Conservation (phyloP, 2,113 vertebrate species). For the Clinocottus analis region DNA sequence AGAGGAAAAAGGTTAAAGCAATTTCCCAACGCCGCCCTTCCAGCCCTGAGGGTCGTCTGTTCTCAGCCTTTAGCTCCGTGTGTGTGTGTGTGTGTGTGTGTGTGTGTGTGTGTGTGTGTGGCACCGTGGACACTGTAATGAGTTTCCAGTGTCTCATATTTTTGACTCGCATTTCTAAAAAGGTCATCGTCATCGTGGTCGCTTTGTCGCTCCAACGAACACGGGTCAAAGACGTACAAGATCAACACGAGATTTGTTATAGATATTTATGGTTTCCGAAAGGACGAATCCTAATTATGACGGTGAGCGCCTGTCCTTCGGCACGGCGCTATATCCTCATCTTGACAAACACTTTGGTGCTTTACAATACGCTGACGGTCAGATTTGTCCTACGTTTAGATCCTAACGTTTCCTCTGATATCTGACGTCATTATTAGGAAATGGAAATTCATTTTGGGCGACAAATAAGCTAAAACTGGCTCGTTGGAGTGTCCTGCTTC, state of each 20-base stretch:
- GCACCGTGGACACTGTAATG: neutral
- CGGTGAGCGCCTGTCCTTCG: neutral
- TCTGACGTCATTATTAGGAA: too few relatives aligned
- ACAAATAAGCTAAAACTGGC: neutral
- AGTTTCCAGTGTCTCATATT: neutral
- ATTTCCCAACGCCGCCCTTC: conserved; percentile 21
- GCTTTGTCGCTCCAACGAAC: too few relatives aligned
- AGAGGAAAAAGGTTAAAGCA: conserved; percentile 32
- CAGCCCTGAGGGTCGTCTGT: conserved; percentile 12
- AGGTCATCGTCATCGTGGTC: neutral
- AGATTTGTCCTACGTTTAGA: neutral
- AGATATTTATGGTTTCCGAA: neutral
- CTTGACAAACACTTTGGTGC: neutral
- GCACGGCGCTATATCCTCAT: neutral
- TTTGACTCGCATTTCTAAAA: neutral
- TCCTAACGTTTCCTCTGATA: neutral
- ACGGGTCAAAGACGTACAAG: neutral
- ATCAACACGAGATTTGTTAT: neutral
- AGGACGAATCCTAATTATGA: neutral
- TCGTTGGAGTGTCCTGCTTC: neutral
- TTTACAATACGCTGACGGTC: neutral
- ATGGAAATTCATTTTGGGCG: too few relatives aligned
- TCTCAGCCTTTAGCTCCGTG: neutral
- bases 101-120: neutral
- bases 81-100: neutral